Evolutionary conservation across 2,888 invertebrate genomes (phyloP), one percentile per base, ranked within the genome.

Genomic region (Mermis nigrescens): DNA sequence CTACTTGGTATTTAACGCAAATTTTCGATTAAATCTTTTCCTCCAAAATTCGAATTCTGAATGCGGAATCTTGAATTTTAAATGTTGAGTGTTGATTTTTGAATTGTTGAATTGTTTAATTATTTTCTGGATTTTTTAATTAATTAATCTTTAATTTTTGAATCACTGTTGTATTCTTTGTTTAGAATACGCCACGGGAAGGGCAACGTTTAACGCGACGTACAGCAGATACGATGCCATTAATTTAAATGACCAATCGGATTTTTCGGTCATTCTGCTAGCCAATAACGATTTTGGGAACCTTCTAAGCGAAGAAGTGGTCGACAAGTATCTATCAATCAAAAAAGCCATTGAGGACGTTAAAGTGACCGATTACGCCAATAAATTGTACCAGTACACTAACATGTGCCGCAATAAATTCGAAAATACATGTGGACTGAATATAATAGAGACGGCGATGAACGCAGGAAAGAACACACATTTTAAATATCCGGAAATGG

Each of bases 231-330:
- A 53, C 31, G 54, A 53, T 29, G 27, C 54, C 4, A 7, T 53
- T 3, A 28, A 29, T n/a, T 31, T 28, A 12, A 7, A 12, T 12
- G 7, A 12, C 31, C 4, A 12, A 22, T 27, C 64, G 32, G 62
- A 58, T 32, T 66, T 63, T 61, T 64, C 65, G 7, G 65, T 66
- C 45, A 59, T 66, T 32, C 55, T 66, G 22, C 62, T 59, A 31
- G 59, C 59, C 27, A n/a, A 7, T 27, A 4, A 26, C 2, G 32
- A 31, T 2, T 26, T n/a, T 15, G 22, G 27, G 3, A 31, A 28
- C 24, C n/a, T 57, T 15, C 31, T 60, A 2, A 2, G 31, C 24
- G 61, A 61, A 32, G 46, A 61, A 2, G 19, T 55, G 7, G 26
- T 61, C 31, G 61, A 59, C 19, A 7, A 32, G 15, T 61, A 61